Percentiles rank a stretch among this genome's conserved stretches.
phyloP scores from a whole-genome alignment of 2,797 vertebrate species.

The Urophycis tenuis region DNA sequence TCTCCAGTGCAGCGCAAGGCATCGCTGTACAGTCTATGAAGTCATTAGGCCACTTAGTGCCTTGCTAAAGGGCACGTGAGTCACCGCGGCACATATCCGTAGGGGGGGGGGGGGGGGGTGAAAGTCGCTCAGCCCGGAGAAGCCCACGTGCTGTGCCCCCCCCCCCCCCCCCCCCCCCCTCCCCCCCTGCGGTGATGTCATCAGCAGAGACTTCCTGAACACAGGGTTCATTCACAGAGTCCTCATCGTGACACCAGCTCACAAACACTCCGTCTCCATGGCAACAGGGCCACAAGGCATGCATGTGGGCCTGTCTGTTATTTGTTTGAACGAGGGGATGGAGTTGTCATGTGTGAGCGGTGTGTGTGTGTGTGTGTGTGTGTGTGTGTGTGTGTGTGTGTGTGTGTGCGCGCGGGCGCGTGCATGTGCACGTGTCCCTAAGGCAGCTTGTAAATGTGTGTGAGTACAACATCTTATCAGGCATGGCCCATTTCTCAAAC shows the following conservation, averaged over 20 bases:
- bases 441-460: background rate
- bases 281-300: slow-evolving; percentile 46
- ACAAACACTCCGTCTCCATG: slow-evolving; percentile 64
- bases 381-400: background rate
- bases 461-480: background rate
- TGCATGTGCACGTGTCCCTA: background rate
- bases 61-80: slow-evolving; percentile 61
- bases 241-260: slow-evolving; percentile 36
- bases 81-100: slow-evolving; percentile 56
- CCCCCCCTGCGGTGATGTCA: slow-evolving; percentile 61
- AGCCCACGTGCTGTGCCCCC: slow-evolving; percentile 41
- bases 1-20: slow-evolving; percentile 30
- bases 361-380: slow-evolving; percentile 1
- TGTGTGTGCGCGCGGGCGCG: background rate
- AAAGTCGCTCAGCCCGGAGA: slow-evolving; percentile 31
- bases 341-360: slow-evolving; percentile 25
- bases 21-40: slow-evolving; percentile 38
- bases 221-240: slow-evolving; percentile 69
- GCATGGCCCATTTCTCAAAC: too few species aligned
- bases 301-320: slow-evolving; percentile 38
- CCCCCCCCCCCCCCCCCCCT: background rate
- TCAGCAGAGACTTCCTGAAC: slow-evolving; percentile 68
- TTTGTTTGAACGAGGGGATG: slow-evolving; percentile 47
- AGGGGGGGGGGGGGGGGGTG: slow-evolving; percentile 35
- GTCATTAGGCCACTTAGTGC: slow-evolving; percentile 49